phyloP scores from a whole-genome alignment of 1,140 invertebrate genomes.

The Oryctes rhinoceros region DNA sequence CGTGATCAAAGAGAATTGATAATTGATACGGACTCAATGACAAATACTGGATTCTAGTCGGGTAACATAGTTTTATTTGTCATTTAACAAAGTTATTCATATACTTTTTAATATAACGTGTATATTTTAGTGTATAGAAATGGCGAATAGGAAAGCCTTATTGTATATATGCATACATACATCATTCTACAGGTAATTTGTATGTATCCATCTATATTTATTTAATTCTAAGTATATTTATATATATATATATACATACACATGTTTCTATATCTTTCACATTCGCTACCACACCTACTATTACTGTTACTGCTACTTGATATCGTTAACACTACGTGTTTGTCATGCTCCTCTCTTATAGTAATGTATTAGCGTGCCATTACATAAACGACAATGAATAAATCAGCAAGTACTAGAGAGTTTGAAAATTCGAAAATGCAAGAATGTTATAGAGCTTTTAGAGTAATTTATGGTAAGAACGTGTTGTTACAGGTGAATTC shows the following conservation, averaged over 20 bases:
- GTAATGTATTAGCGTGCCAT: slow-evolving; percentile 7
- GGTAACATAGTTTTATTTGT: slow-evolving; percentile 17
- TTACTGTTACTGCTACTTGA: background rate
- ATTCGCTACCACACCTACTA: background rate
- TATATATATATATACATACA: background rate
- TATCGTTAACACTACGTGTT: background rate
- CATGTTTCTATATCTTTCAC: background rate
- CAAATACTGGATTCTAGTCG: slow-evolving; percentile 39
- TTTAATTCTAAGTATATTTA: slow-evolving; percentile 24
- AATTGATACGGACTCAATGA: slow-evolving; percentile 6
- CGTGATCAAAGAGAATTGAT: background rate
- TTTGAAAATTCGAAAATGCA: background rate
- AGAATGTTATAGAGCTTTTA: background rate
- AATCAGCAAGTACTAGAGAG: slow-evolving; percentile 24
- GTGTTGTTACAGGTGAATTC: background rate
- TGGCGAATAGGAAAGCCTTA: background rate
- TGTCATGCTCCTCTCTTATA: background rate
- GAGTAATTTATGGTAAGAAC: no score
- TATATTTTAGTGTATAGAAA: slow-evolving; percentile 22
- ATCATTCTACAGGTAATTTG: slow-evolving; percentile 18
- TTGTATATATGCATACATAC: slow-evolving; percentile 1
- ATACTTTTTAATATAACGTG: slow-evolving; percentile 33
- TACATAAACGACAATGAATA: slow-evolving; percentile 3
- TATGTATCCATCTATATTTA: slow-evolving; percentile 16
- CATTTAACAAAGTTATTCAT: slow-evolving; percentile 26